Conservation (phyloP, 2,113 vertebrate species). For the Bubo blakistoni region DNA sequence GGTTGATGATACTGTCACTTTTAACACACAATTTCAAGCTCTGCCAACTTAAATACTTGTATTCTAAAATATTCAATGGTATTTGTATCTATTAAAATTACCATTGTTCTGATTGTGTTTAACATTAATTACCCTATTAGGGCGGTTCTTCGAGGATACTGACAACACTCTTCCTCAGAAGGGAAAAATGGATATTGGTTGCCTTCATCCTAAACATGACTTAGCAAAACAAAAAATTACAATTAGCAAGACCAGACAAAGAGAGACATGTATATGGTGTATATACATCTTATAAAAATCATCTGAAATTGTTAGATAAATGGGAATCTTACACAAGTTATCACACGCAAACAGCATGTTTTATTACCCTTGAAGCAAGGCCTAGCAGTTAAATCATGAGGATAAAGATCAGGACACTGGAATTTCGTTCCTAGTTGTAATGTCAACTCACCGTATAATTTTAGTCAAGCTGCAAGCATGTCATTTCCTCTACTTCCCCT, state of each 20-base stretch:
- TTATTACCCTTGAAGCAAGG: slow-evolving; percentile 46
- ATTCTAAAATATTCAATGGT: not conserved
- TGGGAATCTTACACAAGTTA: not conserved
- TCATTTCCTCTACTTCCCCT: slow-evolving; percentile 21
- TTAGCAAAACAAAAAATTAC: not conserved
- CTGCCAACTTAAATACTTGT: not conserved
- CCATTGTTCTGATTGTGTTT: not conserved
- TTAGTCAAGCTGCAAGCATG: not conserved
- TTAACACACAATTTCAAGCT: not conserved
- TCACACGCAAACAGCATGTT: not conserved
- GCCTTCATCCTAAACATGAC: not conserved
- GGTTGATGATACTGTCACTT: not conserved
- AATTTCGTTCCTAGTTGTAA: not conserved
- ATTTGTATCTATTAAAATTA: not conserved
- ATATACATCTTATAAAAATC: not conserved
- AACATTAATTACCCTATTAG: not conserved
- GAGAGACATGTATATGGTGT: not conserved
- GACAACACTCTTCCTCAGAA: not conserved
- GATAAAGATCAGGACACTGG: slow-evolving; percentile 11
- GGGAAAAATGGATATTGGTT: not conserved
- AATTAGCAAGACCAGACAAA: not conserved
- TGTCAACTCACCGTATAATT: not conserved
- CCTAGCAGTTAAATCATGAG: not conserved
- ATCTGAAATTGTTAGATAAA: not conserved
- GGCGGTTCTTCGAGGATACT: not conserved